Base-by-base conservation (phyloP, 2,797 vertebrate genomes). In the Alouatta caraya region DNA sequence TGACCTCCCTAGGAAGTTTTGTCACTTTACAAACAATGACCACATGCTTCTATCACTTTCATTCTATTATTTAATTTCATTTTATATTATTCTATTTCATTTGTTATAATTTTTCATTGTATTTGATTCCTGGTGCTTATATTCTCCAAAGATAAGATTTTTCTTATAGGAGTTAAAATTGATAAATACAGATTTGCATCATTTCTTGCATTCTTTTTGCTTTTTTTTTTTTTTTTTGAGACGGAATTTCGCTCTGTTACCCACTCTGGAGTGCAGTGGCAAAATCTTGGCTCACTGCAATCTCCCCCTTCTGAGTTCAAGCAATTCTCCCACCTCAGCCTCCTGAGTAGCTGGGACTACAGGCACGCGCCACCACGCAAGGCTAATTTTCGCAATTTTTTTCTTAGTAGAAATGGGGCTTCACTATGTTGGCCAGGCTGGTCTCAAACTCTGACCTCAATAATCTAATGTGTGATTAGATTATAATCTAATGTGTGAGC, bases 61-160 rank as follows among this genome's bases (percentile, higher is more conserved):
- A n/a, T 61, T 73, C 67, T 75, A 89, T 83, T n/a, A 72, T 70
- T 90, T 55, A 81, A 72, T 67, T 86, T 78, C 21, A 48, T 50
- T 78, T 59, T 81, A 17, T 50, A 50, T 73, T 73, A 75, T 88
- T 88, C 76, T 81, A 80, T 55, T 59, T 81, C 5, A 83, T 44
- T 57, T 73, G 33, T 42, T 55, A 76, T 46, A 24, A 37, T 75
- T 86, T 94, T 79, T 93, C 67, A 67, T 21, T 89, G 13, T 86
- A 82, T 85, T 94, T 85, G 13, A 78, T 61, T 70, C 48, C 28
- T 50, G 44, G 14, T 64, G 76, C 19, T 76, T 59, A 85, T 22
- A 59, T 0, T 64, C 13, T 88, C 52, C 50, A 46, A 82, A 80
- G 30, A 14, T 90, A 70, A 61, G 83, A 13, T 33, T 55, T 44